These are phyloP conservation scores for Dicyrtomina minuta DNA, from an alignment of 2,888 invertebrate genomes.

Conservation along the genomic window DNA sequence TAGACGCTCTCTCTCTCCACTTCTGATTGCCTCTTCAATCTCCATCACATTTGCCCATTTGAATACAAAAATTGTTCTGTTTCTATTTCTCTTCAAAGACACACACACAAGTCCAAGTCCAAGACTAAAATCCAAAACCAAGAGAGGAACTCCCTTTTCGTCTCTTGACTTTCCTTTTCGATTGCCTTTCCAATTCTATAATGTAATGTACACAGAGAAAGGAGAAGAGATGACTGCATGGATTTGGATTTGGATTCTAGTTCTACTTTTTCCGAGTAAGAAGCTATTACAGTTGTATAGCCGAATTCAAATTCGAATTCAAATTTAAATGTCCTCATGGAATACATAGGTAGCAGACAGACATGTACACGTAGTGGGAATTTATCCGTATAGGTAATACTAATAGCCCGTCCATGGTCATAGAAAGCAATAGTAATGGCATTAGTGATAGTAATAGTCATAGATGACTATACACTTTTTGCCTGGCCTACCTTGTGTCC, in stretches of 20 bases:
- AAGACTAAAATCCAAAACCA: too few species aligned
- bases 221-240: neutral
- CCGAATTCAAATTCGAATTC: too few species aligned
- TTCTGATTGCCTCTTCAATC: slow-evolving; percentile 40
- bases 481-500: neutral
- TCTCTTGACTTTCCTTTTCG: neutral
- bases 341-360: too few species aligned
- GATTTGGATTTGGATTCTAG: neutral
- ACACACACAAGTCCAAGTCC: neutral
- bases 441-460: too few species aligned
- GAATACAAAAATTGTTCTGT: slow-evolving; percentile 35
- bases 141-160: neutral
- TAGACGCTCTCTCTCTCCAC: slow-evolving; percentile 25
- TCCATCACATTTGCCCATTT: slow-evolving; percentile 44
- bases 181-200: neutral
- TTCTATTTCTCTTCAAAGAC: neutral
- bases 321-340: too few species aligned
- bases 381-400: too few species aligned
- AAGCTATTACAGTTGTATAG: slow-evolving; percentile 1
- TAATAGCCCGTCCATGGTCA: too few species aligned
- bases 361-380: too few species aligned
- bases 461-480: too few species aligned
- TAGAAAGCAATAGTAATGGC: too few species aligned
- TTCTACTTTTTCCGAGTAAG: neutral
- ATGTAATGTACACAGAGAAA: neutral